These are phyloP conservation scores for Xyliphius kryptos DNA, from an alignment of 2,113 vertebrate species.

Conservation along the genomic window DNA sequence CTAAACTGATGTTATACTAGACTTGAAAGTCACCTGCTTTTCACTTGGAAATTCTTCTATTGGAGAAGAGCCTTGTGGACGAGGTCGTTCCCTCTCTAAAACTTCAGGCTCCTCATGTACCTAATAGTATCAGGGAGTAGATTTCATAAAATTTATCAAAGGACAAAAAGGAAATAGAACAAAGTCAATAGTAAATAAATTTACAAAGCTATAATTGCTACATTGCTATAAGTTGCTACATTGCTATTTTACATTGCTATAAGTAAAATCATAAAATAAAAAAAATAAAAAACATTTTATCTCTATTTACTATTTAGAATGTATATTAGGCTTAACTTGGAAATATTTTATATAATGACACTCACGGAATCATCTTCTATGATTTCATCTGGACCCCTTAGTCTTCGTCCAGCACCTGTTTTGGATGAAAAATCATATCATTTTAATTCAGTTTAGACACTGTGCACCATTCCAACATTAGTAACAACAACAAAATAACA, in stretches of 20 bases:
- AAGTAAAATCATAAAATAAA: neutral
- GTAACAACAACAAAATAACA: no score
- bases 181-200: no score
- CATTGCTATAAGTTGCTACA: no score
- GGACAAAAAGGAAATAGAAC: no score
- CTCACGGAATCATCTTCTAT: slow-evolving; percentile 63
- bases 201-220: no score
- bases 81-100: slow-evolving; percentile 69
- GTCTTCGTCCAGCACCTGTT: slow-evolving; percentile 57
- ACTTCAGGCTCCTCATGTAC: no score
- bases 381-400: slow-evolving; percentile 57
- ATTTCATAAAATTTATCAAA: no score
- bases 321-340: neutral
- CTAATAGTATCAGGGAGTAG: no score
- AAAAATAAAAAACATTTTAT: no score
- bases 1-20: neutral
- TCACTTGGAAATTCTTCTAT: slow-evolving; percentile 74
- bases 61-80: slow-evolving; percentile 92
- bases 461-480: no score
- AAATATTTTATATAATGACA: slow-evolving; percentile 19
- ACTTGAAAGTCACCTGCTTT: slow-evolving; percentile 26
- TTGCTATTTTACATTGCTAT: no score
- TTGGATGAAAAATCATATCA: slow-evolving; percentile 7
- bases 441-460: no score
- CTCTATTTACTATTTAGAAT: neutral